These are phyloP conservation scores for Tympanoctomys barrerae DNA, from an alignment of 2,797 vertebrate genomes.

Conservation along the genomic window DNA sequence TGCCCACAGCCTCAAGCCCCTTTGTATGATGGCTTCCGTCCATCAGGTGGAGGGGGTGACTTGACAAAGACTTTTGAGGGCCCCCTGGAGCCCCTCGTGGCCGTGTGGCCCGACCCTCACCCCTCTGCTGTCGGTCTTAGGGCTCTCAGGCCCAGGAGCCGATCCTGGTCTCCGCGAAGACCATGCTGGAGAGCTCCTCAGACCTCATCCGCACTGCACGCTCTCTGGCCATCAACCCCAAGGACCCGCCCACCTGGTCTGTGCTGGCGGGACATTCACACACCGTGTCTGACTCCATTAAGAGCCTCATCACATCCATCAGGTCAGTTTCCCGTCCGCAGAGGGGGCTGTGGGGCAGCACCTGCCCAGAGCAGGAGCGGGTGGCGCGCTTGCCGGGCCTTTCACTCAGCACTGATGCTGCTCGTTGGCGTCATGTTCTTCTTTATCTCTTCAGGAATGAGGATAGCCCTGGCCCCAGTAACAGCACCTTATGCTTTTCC, in stretches of 20 bases:
- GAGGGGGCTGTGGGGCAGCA: too few species aligned
- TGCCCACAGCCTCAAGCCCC: background rate
- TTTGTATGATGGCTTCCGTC: background rate
- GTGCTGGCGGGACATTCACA: constrained; percentile 97
- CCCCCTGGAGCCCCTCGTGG: background rate
- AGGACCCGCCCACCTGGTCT: constrained; percentile 98
- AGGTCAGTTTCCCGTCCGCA: constrained; percentile 89
- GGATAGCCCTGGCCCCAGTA: background rate
- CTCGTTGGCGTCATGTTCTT: background rate
- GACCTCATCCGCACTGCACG: constrained; percentile 96
- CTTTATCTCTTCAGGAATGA: background rate
- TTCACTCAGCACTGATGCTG: background rate
- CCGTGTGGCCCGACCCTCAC: background rate
- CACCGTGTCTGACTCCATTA: constrained; percentile 98
- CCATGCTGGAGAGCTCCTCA: constrained; percentile 98
- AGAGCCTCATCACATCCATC: constrained; percentile 99
- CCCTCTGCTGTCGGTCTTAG: constrained; percentile 85
- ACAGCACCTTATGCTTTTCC: background rate
- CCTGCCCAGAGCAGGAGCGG: too few species aligned
- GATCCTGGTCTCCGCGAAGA: constrained; percentile 95
- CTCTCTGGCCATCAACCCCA: constrained; percentile 97
- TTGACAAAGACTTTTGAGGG: background rate
- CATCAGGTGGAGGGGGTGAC: background rate
- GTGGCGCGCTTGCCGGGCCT: background rate
- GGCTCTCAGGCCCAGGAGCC: constrained; percentile 97